phyloP scores from a whole-genome alignment of 1,140 invertebrate species.

The Zaprionus tsacasi region DNA sequence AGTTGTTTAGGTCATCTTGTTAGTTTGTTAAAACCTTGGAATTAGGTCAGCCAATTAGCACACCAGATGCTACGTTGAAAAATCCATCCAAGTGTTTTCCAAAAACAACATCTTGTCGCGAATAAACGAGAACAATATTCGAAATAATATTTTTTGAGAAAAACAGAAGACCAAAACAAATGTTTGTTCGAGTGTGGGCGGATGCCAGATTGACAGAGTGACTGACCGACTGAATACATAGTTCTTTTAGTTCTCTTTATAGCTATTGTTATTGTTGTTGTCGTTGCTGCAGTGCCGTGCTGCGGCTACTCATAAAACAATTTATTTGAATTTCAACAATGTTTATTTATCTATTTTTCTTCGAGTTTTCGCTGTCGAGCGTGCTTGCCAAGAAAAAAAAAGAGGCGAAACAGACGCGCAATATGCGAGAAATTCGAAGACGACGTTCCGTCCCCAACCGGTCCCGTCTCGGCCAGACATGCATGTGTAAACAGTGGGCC shows the following conservation, averaged over 20 bases:
- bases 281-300: slow-evolving; percentile 10
- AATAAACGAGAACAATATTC: slow-evolving; percentile 20
- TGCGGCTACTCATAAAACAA: slow-evolving; percentile 51
- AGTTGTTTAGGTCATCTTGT: slow-evolving; percentile 12
- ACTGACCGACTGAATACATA: slow-evolving; percentile 37
- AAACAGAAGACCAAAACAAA: slow-evolving; percentile 51
- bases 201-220: slow-evolving; percentile 28
- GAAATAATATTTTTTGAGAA: slow-evolving; percentile 37
- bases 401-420: slow-evolving; percentile 48
- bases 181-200: slow-evolving; percentile 60
- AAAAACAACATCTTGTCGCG: slow-evolving; percentile 39
- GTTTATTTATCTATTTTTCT: slow-evolving; percentile 79
- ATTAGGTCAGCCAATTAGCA: slow-evolving; percentile 39
- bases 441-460: not conserved
- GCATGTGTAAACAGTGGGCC: slow-evolving; percentile 39
- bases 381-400: slow-evolving; percentile 68
- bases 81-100: slow-evolving; percentile 23
- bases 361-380: slow-evolving; percentile 40
- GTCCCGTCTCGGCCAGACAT: slow-evolving; percentile 45
- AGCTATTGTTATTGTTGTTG: slow-evolving; percentile 25
- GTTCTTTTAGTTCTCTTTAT: slow-evolving; percentile 39
- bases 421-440: slow-evolving; percentile 61
- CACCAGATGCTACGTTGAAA: slow-evolving; percentile 33
- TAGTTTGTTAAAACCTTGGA: slow-evolving; percentile 14
- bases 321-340: slow-evolving; percentile 69